These are phyloP conservation scores for Periophthalmus magnuspinnatus DNA, from an alignment of 2,797 vertebrate genomes.

Conservation along the genomic window DNA sequence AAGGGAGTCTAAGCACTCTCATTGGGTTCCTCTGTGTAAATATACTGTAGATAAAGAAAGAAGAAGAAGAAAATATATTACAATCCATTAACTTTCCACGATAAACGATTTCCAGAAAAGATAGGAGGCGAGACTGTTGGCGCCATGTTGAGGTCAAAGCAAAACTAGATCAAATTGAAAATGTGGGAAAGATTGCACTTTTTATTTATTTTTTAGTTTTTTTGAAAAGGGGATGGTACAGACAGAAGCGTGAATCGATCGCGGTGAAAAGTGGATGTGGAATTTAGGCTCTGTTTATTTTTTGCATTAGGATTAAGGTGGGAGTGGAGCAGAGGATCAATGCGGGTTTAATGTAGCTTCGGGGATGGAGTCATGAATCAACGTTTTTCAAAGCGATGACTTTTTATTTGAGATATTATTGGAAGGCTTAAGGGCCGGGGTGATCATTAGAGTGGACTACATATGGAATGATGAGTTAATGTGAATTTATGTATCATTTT, in stretches of 20 bases:
- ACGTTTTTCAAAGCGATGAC: constrained; percentile 57
- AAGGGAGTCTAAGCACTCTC: too few relatives aligned
- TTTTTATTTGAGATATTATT: constrained; percentile 68
- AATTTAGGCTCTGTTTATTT: constrained; percentile 78
- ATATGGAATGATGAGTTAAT: constrained; percentile 39
- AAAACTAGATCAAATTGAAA: constrained; percentile 77
- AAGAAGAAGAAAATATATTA: not conserved
- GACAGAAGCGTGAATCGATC: constrained; percentile 89
- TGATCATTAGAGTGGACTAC: constrained; percentile 45
- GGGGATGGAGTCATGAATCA: constrained; percentile 69
- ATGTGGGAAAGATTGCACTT: constrained; percentile 78
- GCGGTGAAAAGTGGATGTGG: constrained; percentile 63
- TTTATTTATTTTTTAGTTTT: constrained; percentile 80
- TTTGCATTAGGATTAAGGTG: constrained; percentile 78
- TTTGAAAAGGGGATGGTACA: constrained; percentile 94
- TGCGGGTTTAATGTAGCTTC: constrained; percentile 76
- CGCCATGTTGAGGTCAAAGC: constrained; percentile 31
- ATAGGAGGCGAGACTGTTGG: constrained; percentile 7
- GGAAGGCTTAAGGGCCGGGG: constrained; percentile 47
- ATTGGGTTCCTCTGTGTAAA: too few relatives aligned
- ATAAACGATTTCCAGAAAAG: constrained; percentile 40
- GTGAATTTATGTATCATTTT: not conserved
- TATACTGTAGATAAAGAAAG: too few relatives aligned
- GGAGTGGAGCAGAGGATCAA: constrained; percentile 66
- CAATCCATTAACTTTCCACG: not conserved